Base-by-base conservation (phyloP, 1,140 invertebrate genomes). In the Scaptomyza graminum region DNA sequence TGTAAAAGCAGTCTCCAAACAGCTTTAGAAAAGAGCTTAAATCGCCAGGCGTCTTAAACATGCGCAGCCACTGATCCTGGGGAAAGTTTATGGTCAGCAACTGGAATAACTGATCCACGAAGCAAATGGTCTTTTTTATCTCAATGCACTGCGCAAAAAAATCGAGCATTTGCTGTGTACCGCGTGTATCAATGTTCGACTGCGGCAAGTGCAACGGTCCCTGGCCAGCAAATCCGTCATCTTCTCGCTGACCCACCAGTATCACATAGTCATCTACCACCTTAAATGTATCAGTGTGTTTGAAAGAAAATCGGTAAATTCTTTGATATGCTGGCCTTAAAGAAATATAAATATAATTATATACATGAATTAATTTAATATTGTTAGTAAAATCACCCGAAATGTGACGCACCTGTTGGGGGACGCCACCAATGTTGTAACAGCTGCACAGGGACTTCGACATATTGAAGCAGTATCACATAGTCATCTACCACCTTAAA, bases 291-390 rank as follows among this genome's bases (percentile, higher is more conserved):
- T 98, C 96, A 0, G 96, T 94, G 92, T 97, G 96, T 96, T 96
- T 37, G 94, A 79, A 0, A 99, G 93, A 91, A 99, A 99, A 61
- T 98, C 97, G 73, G 95, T 95, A 90, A 99, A 99, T 92, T 99
- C 97, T 91, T 96, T 97, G 74, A 98, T 96, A 88, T 98, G 97
- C 90, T 98, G 97, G 22, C 96, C 96, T 92, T 13, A 28, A 50
- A 31, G 3, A 25, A 12, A n/a, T n/a, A 41, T n/a, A n/a, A 1
- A n/a, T 41, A n/a, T 41, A 41, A n/a, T 1, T n/a, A 41, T n/a
- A 41, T n/a, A 41, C 5, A 25, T 22, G 3, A 16, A 25, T 4
- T 39, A 7, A 12, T 9, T 37, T 11, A 37, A 37, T 37, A 37
- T 8, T 44, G 3, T 39, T 16, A 15, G 1, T 25, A n/a, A n/a